Evolutionary conservation across 2,113 vertebrate species (phyloP).

Genomic region (Forbesichthys papilliferus): DNA sequence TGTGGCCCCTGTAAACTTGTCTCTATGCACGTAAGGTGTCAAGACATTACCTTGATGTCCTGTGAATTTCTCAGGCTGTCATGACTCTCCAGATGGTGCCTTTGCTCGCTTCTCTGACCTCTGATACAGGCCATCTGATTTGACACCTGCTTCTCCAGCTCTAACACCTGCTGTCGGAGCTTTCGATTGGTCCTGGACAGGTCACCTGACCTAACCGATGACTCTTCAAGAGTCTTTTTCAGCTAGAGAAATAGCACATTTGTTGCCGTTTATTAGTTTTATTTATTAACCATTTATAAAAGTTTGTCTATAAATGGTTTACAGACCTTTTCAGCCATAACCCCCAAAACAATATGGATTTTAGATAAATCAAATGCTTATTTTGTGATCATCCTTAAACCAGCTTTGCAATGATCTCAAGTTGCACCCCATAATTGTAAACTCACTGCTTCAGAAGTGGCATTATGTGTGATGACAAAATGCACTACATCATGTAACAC

Average conservation of each 20-base stretch:
- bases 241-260: neutral
- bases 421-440: too few species aligned
- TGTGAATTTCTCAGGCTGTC: neutral
- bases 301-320: neutral
- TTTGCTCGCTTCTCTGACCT: neutral
- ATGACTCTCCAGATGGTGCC: neutral
- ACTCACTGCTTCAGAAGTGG: too few species aligned
- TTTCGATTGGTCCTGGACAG: neutral
- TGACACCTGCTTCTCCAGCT: neutral
- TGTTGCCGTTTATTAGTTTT: neutral
- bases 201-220: conserved; percentile 1
- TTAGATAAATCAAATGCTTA: too few species aligned
- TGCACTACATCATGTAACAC: too few species aligned
- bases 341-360: too few species aligned
- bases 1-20: too few species aligned
- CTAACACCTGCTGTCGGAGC: neutral
- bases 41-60: neutral
- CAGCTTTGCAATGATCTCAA: too few species aligned
- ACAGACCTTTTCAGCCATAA: too few species aligned
- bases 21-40: neutral
- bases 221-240: conserved; percentile 1
- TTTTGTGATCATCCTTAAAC: too few species aligned
- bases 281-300: neutral
- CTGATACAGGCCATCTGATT: neutral
- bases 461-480: too few species aligned